Conservation (phyloP, 2,113 vertebrate species). For the Sinocyclocheilus maitianheensis region DNA sequence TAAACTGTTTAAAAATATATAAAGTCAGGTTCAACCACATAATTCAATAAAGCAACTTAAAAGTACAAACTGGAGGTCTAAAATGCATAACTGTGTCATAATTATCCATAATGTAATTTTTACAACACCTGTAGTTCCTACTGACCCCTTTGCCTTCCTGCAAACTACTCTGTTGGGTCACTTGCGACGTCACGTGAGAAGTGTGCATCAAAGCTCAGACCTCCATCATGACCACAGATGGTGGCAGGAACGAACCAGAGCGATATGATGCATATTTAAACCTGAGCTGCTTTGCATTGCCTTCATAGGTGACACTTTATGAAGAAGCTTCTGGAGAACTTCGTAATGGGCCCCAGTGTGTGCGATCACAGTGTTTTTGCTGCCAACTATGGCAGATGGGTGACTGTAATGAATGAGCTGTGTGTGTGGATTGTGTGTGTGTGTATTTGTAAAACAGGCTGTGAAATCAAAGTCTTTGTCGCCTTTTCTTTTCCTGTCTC, state of each 20-base stretch:
- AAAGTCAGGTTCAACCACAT: too few species aligned
- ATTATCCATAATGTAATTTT: background rate
- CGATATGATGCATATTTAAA: constrained; percentile 23
- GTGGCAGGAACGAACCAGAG: background rate
- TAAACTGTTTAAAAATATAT: background rate
- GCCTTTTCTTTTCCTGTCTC: background rate
- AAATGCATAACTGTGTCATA: background rate
- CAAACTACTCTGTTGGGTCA: background rate
- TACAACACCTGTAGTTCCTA: background rate
- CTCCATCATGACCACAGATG: constrained; percentile 12
- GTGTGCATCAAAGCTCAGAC: background rate
- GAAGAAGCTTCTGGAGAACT: constrained; percentile 31
- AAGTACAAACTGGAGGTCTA: background rate
- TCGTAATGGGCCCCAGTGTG: constrained; percentile 19
- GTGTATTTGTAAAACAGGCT: constrained; percentile 39
- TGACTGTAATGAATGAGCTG: constrained; percentile 32
- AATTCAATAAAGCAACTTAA: background rate
- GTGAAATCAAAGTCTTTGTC: constrained; percentile 4
- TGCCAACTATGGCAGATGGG: constrained; percentile 24
- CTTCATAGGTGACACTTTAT: constrained; percentile 29
- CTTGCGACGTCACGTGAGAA: background rate
- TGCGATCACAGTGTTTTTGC: constrained; percentile 12
- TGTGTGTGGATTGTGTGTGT: background rate
- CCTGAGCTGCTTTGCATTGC: constrained; percentile 18
- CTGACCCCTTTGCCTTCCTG: background rate